Evolutionary conservation across 2,888 invertebrate genomes (phyloP).

Genomic region (Lasioglossum leucozonium): DNA sequence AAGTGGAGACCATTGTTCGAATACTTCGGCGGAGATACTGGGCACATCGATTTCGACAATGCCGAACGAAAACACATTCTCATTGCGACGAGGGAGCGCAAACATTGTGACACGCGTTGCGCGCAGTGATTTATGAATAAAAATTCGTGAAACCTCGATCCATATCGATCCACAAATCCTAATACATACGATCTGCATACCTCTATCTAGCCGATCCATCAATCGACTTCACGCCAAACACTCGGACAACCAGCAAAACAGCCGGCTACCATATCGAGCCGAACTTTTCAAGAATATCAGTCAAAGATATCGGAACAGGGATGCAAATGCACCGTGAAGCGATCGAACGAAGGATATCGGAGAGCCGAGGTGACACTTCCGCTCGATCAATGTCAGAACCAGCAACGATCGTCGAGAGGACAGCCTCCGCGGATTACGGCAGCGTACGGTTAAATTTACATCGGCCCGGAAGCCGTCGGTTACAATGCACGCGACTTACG

Average conservation of each 20-base stretch:
- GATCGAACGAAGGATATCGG: constrained; percentile 10
- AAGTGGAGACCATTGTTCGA: constrained; percentile 48
- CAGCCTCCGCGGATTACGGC: constrained; percentile 61
- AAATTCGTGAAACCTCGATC: not conserved
- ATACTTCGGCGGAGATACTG: constrained; percentile 30
- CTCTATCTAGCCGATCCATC: not conserved
- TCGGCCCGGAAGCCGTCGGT: too few species aligned
- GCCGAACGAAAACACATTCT: constrained; percentile 4
- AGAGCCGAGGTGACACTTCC: constrained; percentile 25
- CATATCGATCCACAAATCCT: not conserved
- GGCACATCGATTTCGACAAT: constrained; percentile 19
- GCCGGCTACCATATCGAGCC: not conserved
- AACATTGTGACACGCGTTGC: too few species aligned
- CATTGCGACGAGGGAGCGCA: too few species aligned
- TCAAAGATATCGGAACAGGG: not conserved
- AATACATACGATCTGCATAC: not conserved
- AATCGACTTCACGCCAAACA: not conserved
- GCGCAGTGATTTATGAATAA: not conserved
- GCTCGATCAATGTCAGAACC: constrained; percentile 50
- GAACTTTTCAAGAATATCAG: not conserved
- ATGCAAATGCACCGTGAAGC: not conserved
- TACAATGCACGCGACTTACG: too few species aligned
- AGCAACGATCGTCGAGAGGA: not conserved
- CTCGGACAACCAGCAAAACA: not conserved
- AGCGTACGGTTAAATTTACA: not conserved